These are phyloP conservation scores for Paramuricea clavata DNA, from an alignment of 92 coral and sea anemone species.

Conservation along the genomic window DNA sequence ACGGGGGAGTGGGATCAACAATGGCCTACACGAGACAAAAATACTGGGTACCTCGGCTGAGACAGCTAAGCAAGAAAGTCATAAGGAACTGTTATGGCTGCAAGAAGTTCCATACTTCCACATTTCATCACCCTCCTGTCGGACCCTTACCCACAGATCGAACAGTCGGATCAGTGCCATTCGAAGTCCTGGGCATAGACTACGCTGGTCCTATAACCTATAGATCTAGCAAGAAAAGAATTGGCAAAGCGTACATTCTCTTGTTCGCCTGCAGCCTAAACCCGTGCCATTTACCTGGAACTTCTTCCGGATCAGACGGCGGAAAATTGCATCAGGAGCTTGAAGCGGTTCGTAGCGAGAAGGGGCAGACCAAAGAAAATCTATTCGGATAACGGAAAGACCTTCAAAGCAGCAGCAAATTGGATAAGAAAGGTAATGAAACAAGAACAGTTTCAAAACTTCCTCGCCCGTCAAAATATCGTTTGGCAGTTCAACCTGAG, in stretches of 20 bases:
- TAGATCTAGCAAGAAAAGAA: neutral
- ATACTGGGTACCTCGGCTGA: conserved; percentile 41
- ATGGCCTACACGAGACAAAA: conserved; percentile 11
- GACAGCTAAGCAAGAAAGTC: conserved; percentile 8
- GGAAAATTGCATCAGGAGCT: conserved; percentile 13
- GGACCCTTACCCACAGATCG: conserved; percentile 13
- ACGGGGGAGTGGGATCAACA: conserved; percentile 41
- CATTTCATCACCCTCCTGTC: neutral
- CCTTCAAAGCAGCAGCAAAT: neutral
- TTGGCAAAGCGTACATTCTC: neutral
- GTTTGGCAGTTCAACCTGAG: too few species aligned
- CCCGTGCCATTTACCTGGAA: neutral
- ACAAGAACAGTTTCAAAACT: neutral
- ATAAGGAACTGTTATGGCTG: conserved; percentile 13
- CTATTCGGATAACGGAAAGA: conserved; percentile 43
- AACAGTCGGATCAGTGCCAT: conserved; percentile 17
- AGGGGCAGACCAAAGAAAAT: conserved; percentile 44
- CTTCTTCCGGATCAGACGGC: neutral
- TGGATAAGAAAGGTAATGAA: conserved; percentile 49
- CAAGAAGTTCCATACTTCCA: conserved; percentile 3
- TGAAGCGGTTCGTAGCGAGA: conserved; percentile 26
- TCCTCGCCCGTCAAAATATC: too few species aligned
- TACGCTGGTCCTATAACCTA: neutral
- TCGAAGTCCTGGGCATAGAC: conserved; percentile 15
- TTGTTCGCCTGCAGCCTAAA: neutral